Evolutionary conservation across 2,113 vertebrate species (phyloP).

Genomic region (Aphyosemion australe): DNA sequence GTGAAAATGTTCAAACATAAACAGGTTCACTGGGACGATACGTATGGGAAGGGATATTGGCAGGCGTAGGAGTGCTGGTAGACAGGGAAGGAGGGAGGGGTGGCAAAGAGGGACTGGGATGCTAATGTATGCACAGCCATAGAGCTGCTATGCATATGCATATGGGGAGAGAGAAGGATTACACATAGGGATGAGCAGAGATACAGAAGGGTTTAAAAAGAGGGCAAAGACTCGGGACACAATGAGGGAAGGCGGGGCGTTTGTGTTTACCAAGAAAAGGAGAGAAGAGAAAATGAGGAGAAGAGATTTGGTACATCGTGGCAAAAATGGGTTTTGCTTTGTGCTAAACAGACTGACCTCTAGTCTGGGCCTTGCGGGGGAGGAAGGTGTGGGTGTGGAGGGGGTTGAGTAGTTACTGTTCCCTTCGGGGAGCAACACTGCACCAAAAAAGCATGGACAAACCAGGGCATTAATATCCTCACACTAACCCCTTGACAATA

Average conservation of each 20-base stretch:
- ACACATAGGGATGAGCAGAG: slow-evolving; percentile 69
- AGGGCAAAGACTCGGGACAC: slow-evolving; percentile 61
- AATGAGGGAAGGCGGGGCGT: slow-evolving; percentile 54
- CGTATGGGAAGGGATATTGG: slow-evolving; percentile 50
- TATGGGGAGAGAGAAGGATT: slow-evolving; percentile 67
- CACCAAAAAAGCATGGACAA: slow-evolving; percentile 73
- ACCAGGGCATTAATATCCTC: slow-evolving; percentile 81
- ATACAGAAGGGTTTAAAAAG: slow-evolving; percentile 68
- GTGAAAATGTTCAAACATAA: slow-evolving; percentile 72
- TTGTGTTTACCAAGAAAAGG: slow-evolving; percentile 54
- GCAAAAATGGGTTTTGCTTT: slow-evolving; percentile 65
- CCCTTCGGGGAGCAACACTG: slow-evolving; percentile 78
- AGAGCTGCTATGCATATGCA: slow-evolving; percentile 76
- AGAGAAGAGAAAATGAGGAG: slow-evolving; percentile 18
- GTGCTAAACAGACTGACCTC: slow-evolving; percentile 82
- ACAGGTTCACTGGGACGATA: slow-evolving; percentile 71
- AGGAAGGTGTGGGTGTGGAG: slow-evolving; percentile 43
- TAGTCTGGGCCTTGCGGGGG: slow-evolving; percentile 71
- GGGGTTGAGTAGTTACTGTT: slow-evolving; percentile 69
- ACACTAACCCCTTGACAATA: slow-evolving; percentile 78
- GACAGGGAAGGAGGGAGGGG: slow-evolving; percentile 12
- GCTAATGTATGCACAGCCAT: slow-evolving; percentile 77
- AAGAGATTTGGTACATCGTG: slow-evolving; percentile 58
- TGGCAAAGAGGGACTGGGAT: slow-evolving; percentile 39
- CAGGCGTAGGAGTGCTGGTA: slow-evolving; percentile 40